A percentile compares a stretch with the other conserved stretches of the same genome.
Conservation (phyloP, 2,888 invertebrate genomes). For the Pedicia rivosa region DNA sequence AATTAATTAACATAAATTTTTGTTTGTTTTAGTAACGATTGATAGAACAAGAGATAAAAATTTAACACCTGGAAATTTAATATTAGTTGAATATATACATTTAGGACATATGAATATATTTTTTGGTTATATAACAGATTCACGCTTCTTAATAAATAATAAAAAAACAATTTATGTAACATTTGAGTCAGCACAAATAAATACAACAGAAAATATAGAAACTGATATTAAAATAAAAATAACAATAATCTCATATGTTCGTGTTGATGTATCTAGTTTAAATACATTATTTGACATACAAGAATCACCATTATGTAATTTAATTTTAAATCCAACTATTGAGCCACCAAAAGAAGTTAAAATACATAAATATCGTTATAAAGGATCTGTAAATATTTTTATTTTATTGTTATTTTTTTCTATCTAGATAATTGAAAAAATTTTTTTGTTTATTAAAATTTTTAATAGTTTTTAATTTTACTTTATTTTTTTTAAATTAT, state of each 20-base stretch:
- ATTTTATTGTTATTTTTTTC: no score
- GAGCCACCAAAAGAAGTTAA: not conserved
- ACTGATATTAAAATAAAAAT: not conserved
- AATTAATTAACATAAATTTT: not conserved
- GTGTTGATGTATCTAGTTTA: not conserved
- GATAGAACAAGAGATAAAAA: not conserved
- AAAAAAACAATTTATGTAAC: no score
- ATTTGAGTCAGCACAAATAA: not conserved
- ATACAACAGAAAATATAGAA: not conserved
- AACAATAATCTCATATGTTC: not conserved
- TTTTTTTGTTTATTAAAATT: no score
- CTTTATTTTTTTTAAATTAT: no score
- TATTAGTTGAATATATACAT: not conserved
- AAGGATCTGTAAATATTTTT: no score
- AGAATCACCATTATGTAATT: conserved; percentile 38
- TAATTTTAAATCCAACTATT: conserved; percentile 38
- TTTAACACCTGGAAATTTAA: not conserved
- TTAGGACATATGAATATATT: no score
- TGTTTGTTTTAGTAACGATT: not conserved
- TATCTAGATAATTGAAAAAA: no score
- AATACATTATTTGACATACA: conserved; percentile 38
- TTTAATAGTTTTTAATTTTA: no score
- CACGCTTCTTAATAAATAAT: no score
- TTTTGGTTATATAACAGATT: no score
- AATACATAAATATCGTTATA: no score